Conservation (phyloP, 2,113 vertebrate species). For the Thymallus thymallus region DNA sequence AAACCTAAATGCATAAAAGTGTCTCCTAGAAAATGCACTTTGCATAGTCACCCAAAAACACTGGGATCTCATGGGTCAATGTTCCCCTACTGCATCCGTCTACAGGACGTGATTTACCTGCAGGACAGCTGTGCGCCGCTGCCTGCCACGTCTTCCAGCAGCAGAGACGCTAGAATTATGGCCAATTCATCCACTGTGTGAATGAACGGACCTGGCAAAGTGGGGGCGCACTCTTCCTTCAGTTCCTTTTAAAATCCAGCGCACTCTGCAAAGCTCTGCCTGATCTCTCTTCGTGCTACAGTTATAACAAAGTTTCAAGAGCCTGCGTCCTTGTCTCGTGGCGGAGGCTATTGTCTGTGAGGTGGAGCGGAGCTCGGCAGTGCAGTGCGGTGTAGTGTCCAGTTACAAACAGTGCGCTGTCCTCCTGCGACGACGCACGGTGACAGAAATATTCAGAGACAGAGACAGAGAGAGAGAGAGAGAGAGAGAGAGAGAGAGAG, state of each 20-base stretch:
- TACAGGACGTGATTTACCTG: conserved; percentile 51
- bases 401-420: conserved; percentile 62
- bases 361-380: conserved; percentile 37
- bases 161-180: conserved; percentile 24
- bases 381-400: conserved; percentile 67
- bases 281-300: background rate
- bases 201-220: conserved; percentile 46
- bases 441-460: conserved; percentile 15
- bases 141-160: conserved; percentile 65
- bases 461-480: background rate
- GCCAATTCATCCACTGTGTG: conserved; percentile 5
- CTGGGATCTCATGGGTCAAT: no score
- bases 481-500: background rate
- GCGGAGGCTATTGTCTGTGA: conserved; percentile 56
- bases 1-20: no score
- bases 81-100: conserved; percentile 1
- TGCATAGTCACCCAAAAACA: no score
- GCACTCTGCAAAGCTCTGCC: background rate
- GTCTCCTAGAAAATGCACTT: no score
- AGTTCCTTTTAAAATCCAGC: conserved; percentile 25
- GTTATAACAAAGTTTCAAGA: conserved; percentile 40
- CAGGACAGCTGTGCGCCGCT: conserved; percentile 60
- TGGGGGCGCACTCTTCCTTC: conserved; percentile 46
- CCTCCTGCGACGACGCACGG: conserved; percentile 42
- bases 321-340: conserved; percentile 6